Conservation (phyloP, 2,797 vertebrate species). For the Trematomus bernacchii region DNA sequence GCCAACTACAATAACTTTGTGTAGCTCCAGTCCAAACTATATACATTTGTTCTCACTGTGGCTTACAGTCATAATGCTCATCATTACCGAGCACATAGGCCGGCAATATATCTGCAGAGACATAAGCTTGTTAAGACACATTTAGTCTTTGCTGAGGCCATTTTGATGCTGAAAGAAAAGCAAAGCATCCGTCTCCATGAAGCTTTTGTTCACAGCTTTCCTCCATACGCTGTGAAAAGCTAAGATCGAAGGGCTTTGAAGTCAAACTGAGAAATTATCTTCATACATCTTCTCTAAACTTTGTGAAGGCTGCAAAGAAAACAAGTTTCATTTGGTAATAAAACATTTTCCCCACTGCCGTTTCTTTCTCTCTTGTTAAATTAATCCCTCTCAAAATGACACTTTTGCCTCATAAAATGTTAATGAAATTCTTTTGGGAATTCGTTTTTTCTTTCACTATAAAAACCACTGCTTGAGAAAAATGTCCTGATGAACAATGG, state of each 20-base stretch:
- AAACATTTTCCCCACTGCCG: slow-evolving; percentile 20
- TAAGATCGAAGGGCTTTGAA: slow-evolving; percentile 13
- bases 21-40: neutral
- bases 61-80: neutral
- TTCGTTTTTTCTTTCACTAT: slow-evolving; percentile 27
- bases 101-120: slow-evolving; percentile 35
- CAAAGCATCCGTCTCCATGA: neutral
- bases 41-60: neutral
- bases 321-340: slow-evolving; percentile 40
- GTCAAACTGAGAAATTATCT: slow-evolving; percentile 16
- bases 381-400: slow-evolving; percentile 43
- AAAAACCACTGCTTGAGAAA: slow-evolving; percentile 42
- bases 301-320: slow-evolving; percentile 41
- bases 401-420: slow-evolving; percentile 50
- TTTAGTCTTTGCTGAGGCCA: neutral
- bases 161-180: neutral
- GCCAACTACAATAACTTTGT: neutral
- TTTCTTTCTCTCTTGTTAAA: slow-evolving; percentile 52
- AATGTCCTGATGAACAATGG: slow-evolving; percentile 32
- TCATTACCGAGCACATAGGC: neutral
- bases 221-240: neutral
- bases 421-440: slow-evolving; percentile 46
- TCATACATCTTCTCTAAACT: slow-evolving; percentile 30
- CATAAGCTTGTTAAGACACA: slow-evolving; percentile 18
- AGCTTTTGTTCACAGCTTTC: slow-evolving; percentile 7